phyloP scores from a whole-genome alignment of 1,140 invertebrate species.

The Rhagoletis pomonella region DNA sequence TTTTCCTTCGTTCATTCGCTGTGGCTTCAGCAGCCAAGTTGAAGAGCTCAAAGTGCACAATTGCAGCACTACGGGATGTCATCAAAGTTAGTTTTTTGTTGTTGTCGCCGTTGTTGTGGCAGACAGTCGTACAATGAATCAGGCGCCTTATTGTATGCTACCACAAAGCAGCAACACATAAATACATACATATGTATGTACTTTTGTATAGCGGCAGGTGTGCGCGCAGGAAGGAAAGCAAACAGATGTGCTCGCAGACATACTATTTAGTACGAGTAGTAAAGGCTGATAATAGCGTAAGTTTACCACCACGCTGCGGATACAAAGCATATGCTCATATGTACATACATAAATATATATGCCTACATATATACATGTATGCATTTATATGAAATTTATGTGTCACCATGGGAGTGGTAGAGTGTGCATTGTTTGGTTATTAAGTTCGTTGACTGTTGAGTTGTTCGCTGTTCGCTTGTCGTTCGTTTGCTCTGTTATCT shows the following conservation, averaged over 20 bases:
- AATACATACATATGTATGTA: too few relatives aligned
- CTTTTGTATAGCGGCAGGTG: not conserved
- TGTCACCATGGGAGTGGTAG: not conserved
- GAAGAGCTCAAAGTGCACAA: constrained; percentile 28
- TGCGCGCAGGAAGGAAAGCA: constrained; percentile 8
- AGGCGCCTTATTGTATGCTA: constrained; percentile 49
- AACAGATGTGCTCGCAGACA: not conserved
- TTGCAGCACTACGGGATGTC: constrained; percentile 33
- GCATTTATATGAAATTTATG: not conserved
- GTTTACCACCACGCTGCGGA: not conserved
- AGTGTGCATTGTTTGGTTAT: constrained; percentile 37
- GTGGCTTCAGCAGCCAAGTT: not conserved
- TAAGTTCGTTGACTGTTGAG: constrained; percentile 49
- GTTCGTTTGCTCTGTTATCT: not conserved
- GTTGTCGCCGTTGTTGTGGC: constrained; percentile 14
- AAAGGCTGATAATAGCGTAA: not conserved
- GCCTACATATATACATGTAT: not conserved
- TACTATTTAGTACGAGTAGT: not conserved
- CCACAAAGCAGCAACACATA: not conserved
- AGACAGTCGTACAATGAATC: constrained; percentile 43
- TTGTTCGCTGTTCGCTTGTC: too few relatives aligned
- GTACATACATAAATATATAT: too few relatives aligned
- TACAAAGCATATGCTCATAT: not conserved
- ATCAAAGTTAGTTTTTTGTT: constrained; percentile 3
- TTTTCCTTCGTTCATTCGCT: not conserved